A percentile compares a stretch with the other conserved stretches of the same genome.
phyloP scores from a whole-genome alignment of 2,888 invertebrate species.

The Campaea margaritaria region DNA sequence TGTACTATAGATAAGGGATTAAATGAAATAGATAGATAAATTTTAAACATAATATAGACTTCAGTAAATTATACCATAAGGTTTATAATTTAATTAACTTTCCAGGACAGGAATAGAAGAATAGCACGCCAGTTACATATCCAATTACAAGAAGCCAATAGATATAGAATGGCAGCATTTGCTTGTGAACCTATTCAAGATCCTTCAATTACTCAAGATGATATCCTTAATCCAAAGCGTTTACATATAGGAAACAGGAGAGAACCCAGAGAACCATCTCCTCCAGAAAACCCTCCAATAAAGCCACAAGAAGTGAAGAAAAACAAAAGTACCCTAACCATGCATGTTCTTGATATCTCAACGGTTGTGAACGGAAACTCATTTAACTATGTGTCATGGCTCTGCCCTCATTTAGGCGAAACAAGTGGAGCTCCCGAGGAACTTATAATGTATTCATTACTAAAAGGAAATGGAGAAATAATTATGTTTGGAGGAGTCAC shows the following conservation, averaged over 20 bases:
- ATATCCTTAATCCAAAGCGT: conserved; percentile 80
- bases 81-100: conserved; percentile 35
- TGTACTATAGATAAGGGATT: no score
- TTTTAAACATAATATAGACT: no score
- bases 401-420: conserved; percentile 88
- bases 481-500: conserved; percentile 98
- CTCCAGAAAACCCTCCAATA: conserved; percentile 62
- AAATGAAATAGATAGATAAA: no score
- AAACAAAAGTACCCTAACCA: conserved; percentile 88
- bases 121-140: conserved; percentile 80
- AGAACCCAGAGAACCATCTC: conserved; percentile 59
- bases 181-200: conserved; percentile 73
- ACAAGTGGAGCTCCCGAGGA: conserved; percentile 92
- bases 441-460: conserved; percentile 94
- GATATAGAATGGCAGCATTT: conserved; percentile 83
- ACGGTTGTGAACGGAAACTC: conserved; percentile 87
- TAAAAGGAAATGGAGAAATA: conserved; percentile 95
- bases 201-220: conserved; percentile 71
- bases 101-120: conserved; percentile 80
- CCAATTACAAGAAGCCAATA: conserved; percentile 80
- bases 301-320: conserved; percentile 84
- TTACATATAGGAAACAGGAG: conserved; percentile 74
- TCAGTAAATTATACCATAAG: neutral
- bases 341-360: conserved; percentile 95
- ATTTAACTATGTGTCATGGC: conserved; percentile 88